Evolutionary conservation across 2,113 vertebrate genomes (phyloP), one percentile per base, ranked within the genome.

Genomic region (Peromyscus maniculatus): DNA sequence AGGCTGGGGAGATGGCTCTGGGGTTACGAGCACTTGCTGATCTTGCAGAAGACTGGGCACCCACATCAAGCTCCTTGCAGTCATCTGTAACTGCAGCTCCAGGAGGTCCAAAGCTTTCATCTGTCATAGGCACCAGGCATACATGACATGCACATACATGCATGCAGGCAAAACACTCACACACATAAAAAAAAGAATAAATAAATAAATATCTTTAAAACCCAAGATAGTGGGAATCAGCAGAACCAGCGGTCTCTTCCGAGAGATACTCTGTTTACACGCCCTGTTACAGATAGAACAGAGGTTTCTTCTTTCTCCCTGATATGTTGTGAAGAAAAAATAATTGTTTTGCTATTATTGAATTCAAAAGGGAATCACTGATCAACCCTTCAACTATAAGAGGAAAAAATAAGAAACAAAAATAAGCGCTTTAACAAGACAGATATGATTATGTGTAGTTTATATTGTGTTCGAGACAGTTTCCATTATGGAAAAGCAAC

Each of bases 341-440:
- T 3, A 49, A 89, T 2, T 71, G 36, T 17, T 33, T 31, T 59
- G 49, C 64, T 75, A 46, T n/a, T 1, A 10, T 0, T 62, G 49
- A 71, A 84, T 90, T 89, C 24, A 49, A 92, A 90, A 88, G 22
- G 39, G 91, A 94, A 84, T 87, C 26, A 57, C 24, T 55, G 43
- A 79, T 71, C 39, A 86, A 91, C 16, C 22, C 55, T 43, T 88
- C n/a, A 74, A 80, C 15, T 49, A n/a, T n/a, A 57, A 77, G 86
- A 78, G 43, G 79, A 52, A 55, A 87, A 52, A 71, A 22, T 15
- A 55, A 67, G 52, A 80, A 69, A 15, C 74, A 94, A 75, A 93
- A 90, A 15, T 62, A 79, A 89, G 55, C 24, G 28, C 13, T 94
- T 82, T 87, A 87, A 77, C 26, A 52, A 86, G 31, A 72, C 69